phyloP scores from a whole-genome alignment of 2,113 vertebrate species.

The Dunckerocampus dactyliophorus region DNA sequence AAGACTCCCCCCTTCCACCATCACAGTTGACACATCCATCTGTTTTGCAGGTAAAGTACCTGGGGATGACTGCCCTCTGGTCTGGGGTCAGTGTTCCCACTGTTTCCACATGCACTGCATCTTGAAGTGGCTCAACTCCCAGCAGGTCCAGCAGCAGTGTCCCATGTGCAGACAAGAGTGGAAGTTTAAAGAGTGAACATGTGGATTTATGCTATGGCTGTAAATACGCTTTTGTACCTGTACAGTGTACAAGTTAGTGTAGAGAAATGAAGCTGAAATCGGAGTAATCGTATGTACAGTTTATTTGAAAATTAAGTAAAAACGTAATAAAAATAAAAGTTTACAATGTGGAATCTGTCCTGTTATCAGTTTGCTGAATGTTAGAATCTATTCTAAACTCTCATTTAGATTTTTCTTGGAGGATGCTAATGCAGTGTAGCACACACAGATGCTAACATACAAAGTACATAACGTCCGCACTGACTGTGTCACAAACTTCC shows the following conservation, averaged over 20 bases:
- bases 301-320: not conserved
- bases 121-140: constrained; percentile 95
- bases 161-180: constrained; percentile 98
- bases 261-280: not conserved
- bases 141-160: constrained; percentile 96
- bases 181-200: constrained; percentile 90
- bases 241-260: too few species aligned
- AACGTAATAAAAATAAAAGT: not conserved
- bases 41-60: constrained; percentile 85
- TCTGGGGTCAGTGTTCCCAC: constrained; percentile 97
- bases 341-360: not conserved
- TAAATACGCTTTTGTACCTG: not conserved
- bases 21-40: not conserved
- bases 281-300: not conserved
- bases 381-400: too few species aligned
- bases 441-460: too few species aligned
- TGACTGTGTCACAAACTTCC: too few species aligned
- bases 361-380: too few species aligned
- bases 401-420: too few species aligned
- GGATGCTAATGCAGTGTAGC: too few species aligned
- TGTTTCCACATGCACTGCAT: constrained; percentile 99
- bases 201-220: not conserved
- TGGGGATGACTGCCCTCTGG: constrained; percentile 93
- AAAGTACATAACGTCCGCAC: too few species aligned
- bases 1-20: too few species aligned